A percentile compares a stretch with the other conserved stretches of the same genome.
phyloP scores from a whole-genome alignment of 2,113 vertebrate species.

The Festucalex cinctus region DNA sequence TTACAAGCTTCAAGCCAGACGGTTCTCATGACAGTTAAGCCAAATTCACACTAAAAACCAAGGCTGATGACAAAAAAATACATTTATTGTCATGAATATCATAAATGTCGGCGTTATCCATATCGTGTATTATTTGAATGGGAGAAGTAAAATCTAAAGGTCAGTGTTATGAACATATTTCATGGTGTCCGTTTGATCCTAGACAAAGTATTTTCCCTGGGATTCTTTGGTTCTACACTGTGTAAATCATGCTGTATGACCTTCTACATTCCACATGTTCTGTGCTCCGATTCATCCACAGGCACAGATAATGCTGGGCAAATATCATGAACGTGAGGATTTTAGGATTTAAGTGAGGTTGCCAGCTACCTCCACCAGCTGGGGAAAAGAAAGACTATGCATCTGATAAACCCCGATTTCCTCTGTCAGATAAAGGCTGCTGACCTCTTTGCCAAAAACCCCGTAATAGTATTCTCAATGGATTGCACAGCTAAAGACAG shows the following conservation, averaged over 20 bases:
- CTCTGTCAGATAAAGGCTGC: slow-evolving; percentile 19
- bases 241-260: slow-evolving; percentile 69
- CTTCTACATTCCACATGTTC: slow-evolving; percentile 79
- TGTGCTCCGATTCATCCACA: slow-evolving; percentile 85
- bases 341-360: slow-evolving; percentile 80
- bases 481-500: not conserved
- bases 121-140: slow-evolving; percentile 23
- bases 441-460: slow-evolving; percentile 31
- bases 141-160: slow-evolving; percentile 52
- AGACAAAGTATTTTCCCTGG: slow-evolving; percentile 69
- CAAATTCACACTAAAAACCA: not conserved
- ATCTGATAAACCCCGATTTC: slow-evolving; percentile 45
- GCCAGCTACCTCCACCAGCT: slow-evolving; percentile 67
- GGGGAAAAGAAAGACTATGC: slow-evolving; percentile 49
- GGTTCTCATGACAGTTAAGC: not conserved
- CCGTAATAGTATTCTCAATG: not conserved
- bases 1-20: too few species aligned
- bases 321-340: slow-evolving; percentile 84
- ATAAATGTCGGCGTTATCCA: slow-evolving; percentile 1
- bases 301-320: slow-evolving; percentile 81
- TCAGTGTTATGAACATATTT: slow-evolving; percentile 64
- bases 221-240: slow-evolving; percentile 61
- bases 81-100: not conserved
- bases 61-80: not conserved
- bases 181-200: slow-evolving; percentile 63